Percentiles rank a stretch among this genome's conserved stretches.
Evolutionary conservation across 2,113 vertebrate species (phyloP).

Genomic region (Ciconia stormi): DNA sequence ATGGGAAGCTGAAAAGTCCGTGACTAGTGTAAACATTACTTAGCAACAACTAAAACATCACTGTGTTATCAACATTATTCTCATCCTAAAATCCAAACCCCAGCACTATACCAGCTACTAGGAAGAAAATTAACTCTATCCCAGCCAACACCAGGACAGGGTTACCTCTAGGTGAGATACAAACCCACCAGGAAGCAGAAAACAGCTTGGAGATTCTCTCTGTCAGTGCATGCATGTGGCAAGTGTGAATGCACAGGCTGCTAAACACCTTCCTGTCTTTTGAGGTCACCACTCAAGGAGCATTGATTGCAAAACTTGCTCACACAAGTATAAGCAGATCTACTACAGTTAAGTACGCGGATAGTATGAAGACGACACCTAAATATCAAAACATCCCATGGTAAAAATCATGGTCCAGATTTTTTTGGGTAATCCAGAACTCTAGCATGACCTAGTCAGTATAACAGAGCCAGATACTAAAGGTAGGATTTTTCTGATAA

Average conservation of each 20-base stretch:
- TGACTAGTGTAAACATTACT: no score
- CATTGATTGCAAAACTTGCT: background rate
- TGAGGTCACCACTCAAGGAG: background rate
- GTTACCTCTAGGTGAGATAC: background rate
- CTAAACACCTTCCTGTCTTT: background rate
- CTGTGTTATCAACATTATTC: no score
- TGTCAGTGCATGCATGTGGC: background rate
- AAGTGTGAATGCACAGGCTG: background rate
- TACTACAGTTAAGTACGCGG: background rate
- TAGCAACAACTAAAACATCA: no score
- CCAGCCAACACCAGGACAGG: no score
- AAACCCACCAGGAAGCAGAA: background rate
- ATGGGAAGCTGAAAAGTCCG: no score
- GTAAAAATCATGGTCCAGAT: background rate
- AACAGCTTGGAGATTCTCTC: background rate
- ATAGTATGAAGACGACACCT: background rate
- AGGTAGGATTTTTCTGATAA: background rate
- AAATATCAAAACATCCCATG: background rate
- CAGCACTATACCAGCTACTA: no score
- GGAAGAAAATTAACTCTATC: no score
- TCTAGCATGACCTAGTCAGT: background rate
- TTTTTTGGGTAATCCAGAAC: background rate
- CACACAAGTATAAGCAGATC: background rate
- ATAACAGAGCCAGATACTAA: background rate
- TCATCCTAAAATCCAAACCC: no score